These are phyloP conservation scores for Cordilura impudica DNA, from an alignment of 2,888 invertebrate species.

Conservation along the genomic window DNA sequence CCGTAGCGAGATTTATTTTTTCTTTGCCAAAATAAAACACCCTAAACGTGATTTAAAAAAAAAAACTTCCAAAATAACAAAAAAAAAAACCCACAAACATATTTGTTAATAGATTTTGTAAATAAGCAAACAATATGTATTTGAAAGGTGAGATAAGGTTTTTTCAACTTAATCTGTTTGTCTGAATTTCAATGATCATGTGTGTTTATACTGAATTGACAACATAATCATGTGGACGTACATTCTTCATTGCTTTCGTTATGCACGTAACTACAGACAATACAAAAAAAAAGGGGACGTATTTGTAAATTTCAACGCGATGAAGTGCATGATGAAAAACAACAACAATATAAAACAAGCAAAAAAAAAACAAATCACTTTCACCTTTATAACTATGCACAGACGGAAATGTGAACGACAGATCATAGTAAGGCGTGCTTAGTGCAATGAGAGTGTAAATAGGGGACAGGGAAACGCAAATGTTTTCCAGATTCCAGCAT, in stretches of 20 bases:
- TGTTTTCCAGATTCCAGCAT: too few relatives aligned
- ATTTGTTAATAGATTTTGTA: not conserved
- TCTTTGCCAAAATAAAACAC: not conserved
- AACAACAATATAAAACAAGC: not conserved
- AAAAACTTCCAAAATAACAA: not conserved
- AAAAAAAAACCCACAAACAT: not conserved
- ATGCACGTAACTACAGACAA: slow-evolving; percentile 2
- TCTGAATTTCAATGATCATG: slow-evolving; percentile 20
- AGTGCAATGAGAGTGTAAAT: not conserved
- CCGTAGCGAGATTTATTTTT: too few relatives aligned
- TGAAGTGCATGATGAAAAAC: not conserved
- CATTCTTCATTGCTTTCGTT: not conserved
- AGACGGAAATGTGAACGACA: slow-evolving; percentile 41
- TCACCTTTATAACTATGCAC: slow-evolving; percentile 36
- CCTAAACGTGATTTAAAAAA: not conserved
- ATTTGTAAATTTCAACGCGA: slow-evolving; percentile 30
- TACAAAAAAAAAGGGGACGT: slow-evolving; percentile 21
- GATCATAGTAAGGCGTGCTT: not conserved
- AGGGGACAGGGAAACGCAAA: not conserved
- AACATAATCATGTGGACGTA: slow-evolving; percentile 7
- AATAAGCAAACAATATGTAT: slow-evolving; percentile 29
- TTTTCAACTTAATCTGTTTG: slow-evolving; percentile 5
- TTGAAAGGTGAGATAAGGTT: slow-evolving; percentile 5
- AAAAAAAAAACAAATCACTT: slow-evolving; percentile 51
- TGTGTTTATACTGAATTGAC: slow-evolving; percentile 4